Base-by-base conservation (phyloP, 1,140 invertebrate genomes). In the Eubasilissa regina region DNA sequence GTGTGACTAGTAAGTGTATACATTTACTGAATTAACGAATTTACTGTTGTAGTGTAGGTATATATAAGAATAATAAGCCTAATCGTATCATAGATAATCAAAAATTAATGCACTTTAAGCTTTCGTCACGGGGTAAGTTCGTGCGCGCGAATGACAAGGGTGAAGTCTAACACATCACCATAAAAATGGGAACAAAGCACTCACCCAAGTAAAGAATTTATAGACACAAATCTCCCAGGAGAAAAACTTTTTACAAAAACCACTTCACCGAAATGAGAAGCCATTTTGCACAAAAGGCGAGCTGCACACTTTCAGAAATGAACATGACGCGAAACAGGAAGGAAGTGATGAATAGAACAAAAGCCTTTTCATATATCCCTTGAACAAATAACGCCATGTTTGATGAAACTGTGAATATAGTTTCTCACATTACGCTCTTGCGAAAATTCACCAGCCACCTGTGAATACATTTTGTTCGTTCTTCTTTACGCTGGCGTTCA, bases 281-380 rank as follows among this genome's bases (percentile, higher is more conserved):
- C 35, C 13, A 64, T 64, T 64, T 35, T n/a, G 35, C n/a, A 51
- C 48, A 64, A 25, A 64, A 62, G 35, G 11, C 19, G 60, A 43
- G 35, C 21, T 13, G 60, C 13, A 64, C 60, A 64, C 60, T 64
- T 64, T 43, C 60, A 64, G 25, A 64, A 64, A 70, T 47, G 45
- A 48, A 51, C 44, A 68, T 51, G 48, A 15, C 17, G 47, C n/a
- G 66, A 51, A 51, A 70, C 17, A 51, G 60, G 60, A 64, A 64
- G 60, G 19, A 70, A 51, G 13, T 21, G 44, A 21, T 70, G 17
- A 70, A 70, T 70, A 21, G 66, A 70, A 70, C 66, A 70, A 70
- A 70, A 25, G 44, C 17, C 25, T 25, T 48, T 48, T 53, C 47
- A 48, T 21, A 21, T 17, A 48, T 51, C 44, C 66, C 47, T 25